These are phyloP conservation scores for Priapulus caudatus DNA, from an alignment of 2,888 invertebrate species.

Conservation along the genomic window DNA sequence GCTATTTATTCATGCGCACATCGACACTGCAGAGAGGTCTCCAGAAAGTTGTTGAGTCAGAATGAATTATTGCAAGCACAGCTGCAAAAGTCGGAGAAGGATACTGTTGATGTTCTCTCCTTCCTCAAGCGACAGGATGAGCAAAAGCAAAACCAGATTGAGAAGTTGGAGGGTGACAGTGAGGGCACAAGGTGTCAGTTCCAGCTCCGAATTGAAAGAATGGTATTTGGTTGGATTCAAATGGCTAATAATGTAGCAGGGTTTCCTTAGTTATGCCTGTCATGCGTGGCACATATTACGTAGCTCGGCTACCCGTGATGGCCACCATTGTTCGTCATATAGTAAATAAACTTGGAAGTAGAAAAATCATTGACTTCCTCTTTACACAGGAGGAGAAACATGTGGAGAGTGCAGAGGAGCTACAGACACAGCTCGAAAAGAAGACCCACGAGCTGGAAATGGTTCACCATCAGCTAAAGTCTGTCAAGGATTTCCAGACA, in stretches of 20 bases:
- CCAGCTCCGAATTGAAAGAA: too few species aligned
- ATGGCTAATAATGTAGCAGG: too few species aligned
- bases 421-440: background rate
- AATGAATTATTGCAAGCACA: background rate
- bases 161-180: background rate
- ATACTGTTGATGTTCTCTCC: background rate
- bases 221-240: too few species aligned
- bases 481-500: background rate
- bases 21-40: too few species aligned
- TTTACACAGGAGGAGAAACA: background rate
- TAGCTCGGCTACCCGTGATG: too few species aligned
- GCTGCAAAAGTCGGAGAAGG: background rate
- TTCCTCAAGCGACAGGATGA: slow-evolving; percentile 1
- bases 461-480: background rate
- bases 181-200: too few species aligned
- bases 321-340: too few species aligned
- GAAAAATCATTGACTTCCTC: too few species aligned
- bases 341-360: too few species aligned
- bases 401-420: background rate
- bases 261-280: too few species aligned
- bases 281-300: too few species aligned
- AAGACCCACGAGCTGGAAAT: background rate
- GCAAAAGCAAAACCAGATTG: background rate
- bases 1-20: too few species aligned
- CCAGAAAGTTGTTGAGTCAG: background rate